A percentile compares a stretch with the other conserved stretches of the same genome.
phyloP scores from a whole-genome alignment of 2,888 invertebrate genomes.

The Xestia rhomboidea region DNA sequence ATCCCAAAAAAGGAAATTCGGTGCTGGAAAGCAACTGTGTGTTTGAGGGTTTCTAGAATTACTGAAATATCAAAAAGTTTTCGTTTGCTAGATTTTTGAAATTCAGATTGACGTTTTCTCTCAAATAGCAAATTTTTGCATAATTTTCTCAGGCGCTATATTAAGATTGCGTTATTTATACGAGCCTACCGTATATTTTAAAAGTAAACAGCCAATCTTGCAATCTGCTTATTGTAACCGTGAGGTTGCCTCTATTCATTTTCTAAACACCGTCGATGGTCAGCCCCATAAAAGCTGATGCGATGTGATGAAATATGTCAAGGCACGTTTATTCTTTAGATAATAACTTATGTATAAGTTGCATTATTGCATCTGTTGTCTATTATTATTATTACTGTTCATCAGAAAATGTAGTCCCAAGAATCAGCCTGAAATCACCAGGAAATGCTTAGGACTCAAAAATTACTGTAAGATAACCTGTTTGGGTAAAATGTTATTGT shows the following conservation, averaged over 20 bases:
- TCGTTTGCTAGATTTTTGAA: not conserved
- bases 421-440: not conserved
- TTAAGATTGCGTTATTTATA: constrained; percentile 3
- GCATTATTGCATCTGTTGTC: constrained; percentile 14
- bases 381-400: constrained; percentile 4
- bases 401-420: constrained; percentile 1
- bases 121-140: not conserved
- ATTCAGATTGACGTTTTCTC: constrained; percentile 8
- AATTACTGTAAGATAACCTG: not conserved
- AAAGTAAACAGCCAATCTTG: constrained; percentile 7
- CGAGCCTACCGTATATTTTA: constrained; percentile 20
- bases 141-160: constrained; percentile 15
- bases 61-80: not conserved
- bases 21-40: not conserved
- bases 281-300: constrained; percentile 35
- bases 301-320: constrained; percentile 64
- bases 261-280: constrained; percentile 43
- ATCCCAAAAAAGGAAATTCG: not conserved
- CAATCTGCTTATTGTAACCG: constrained; percentile 21
- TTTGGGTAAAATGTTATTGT: not conserved
- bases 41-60: not conserved
- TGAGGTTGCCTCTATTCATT: constrained; percentile 37
- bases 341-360: constrained; percentile 52
- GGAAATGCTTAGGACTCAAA: not conserved
- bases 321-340: constrained; percentile 65